phyloP scores from a whole-genome alignment of 2,113 vertebrate genomes.

The Cathartes aura region DNA sequence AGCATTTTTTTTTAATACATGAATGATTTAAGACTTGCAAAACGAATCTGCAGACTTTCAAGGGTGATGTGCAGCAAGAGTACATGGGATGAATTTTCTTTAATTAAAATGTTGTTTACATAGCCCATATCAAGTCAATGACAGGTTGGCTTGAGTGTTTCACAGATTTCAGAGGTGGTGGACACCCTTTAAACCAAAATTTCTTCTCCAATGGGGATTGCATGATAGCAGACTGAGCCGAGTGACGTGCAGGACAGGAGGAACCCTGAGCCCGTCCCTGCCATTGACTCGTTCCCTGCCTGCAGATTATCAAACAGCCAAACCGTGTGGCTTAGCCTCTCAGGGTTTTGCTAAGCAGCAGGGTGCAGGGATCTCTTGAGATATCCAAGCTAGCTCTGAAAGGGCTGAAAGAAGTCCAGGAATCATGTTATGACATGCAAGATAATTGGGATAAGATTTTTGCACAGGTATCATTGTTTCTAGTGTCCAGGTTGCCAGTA shows the following conservation, averaged over 20 bases:
- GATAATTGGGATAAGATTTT: neutral
- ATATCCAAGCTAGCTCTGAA: neutral
- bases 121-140: neutral
- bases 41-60: neutral
- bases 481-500: neutral
- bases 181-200: neutral
- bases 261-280: neutral
- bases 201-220: neutral
- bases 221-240: neutral
- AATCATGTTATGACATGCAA: neutral
- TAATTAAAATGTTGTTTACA: neutral
- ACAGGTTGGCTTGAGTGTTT: neutral
- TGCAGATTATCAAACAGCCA: neutral
- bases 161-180: neutral
- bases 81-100: neutral
- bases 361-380: neutral
- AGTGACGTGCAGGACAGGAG: neutral
- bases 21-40: neutral
- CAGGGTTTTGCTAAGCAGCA: neutral
- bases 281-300: neutral
- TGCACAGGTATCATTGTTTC: neutral
- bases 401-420: neutral
- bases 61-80: neutral
- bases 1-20: neutral
- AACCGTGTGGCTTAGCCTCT: neutral